Conservation (phyloP, 2,888 invertebrate species). For the Taphrorychus bicolor region DNA sequence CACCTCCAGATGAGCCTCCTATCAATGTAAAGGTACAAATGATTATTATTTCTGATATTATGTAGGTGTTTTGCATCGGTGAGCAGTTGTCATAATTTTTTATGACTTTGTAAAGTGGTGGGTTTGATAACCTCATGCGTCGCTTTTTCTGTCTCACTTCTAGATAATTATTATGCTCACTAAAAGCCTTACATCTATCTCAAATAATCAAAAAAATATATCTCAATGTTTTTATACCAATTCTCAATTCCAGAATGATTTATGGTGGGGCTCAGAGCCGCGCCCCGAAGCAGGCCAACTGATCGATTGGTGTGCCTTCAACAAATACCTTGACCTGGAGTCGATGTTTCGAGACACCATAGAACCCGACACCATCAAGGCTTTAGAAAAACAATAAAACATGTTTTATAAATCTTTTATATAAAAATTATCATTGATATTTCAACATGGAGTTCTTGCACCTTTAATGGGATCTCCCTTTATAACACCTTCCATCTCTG, state of each 20-base stretch:
- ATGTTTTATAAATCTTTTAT: too few species aligned
- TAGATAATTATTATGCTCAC: background rate
- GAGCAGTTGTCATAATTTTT: background rate
- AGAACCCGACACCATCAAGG: constrained; percentile 40
- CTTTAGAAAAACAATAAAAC: constrained; percentile 33
- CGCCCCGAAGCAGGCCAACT: constrained; percentile 57
- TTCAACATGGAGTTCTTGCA: constrained; percentile 8
- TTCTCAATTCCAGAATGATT: constrained; percentile 47
- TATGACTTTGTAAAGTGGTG: background rate
- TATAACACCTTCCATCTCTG: constrained; percentile 46
- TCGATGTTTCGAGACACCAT: constrained; percentile 52
- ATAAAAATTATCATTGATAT: background rate
- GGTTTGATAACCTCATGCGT: too few species aligned
- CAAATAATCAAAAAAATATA: too few species aligned
- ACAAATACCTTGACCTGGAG: constrained; percentile 60
- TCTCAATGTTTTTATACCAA: too few species aligned
- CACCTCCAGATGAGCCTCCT: constrained; percentile 61
- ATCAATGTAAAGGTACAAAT: constrained; percentile 61
- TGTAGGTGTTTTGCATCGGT: background rate
- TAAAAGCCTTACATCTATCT: background rate
- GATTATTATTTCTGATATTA: too few species aligned
- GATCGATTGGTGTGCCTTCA: constrained; percentile 63
- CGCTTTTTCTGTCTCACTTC: too few species aligned
- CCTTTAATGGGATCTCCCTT: constrained; percentile 44
- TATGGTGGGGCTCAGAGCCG: constrained; percentile 61